These are phyloP conservation scores for Noctua fimbriata DNA, from an alignment of 2,888 invertebrate genomes.

Conservation along the genomic window DNA sequence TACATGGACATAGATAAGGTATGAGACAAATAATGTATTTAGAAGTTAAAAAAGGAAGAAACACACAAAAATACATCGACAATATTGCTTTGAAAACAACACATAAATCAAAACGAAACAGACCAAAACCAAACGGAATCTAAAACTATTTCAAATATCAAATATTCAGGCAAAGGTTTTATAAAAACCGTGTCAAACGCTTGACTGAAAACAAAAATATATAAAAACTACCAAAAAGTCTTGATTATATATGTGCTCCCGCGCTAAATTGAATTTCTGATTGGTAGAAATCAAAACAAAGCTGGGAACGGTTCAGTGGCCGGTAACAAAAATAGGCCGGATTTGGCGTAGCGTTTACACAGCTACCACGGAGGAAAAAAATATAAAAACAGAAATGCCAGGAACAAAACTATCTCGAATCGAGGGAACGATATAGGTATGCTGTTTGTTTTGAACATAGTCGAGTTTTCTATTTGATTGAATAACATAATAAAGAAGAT, in stretches of 20 bases:
- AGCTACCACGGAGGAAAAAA: slow-evolving; percentile 66
- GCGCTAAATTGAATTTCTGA: slow-evolving; percentile 71
- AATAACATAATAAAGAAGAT: background rate
- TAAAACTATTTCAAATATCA: slow-evolving; percentile 37
- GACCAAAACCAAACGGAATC: slow-evolving; percentile 10
- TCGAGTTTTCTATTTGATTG: background rate
- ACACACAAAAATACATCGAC: background rate
- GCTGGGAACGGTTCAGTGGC: slow-evolving; percentile 74
- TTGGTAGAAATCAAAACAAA: slow-evolving; percentile 70
- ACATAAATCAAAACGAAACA: slow-evolving; percentile 30
- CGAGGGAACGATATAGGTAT: slow-evolving; percentile 5
- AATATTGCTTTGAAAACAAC: background rate
- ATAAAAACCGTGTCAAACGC: slow-evolving; percentile 52
- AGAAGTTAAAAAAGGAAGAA: background rate
- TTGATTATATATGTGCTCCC: slow-evolving; percentile 63
- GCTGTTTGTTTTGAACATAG: slow-evolving; percentile 20
- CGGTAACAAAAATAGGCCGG: slow-evolving; percentile 78
- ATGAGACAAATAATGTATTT: slow-evolving; percentile 5
- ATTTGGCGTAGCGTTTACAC: slow-evolving; percentile 76
- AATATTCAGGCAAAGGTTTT: slow-evolving; percentile 45
- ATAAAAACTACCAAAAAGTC: slow-evolving; percentile 52
- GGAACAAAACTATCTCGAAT: slow-evolving; percentile 34
- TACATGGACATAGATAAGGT: no score
- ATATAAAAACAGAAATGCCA: slow-evolving; percentile 66
- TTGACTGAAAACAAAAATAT: slow-evolving; percentile 43